phyloP scores from a whole-genome alignment of 2,888 invertebrate genomes.

The Hanleya hanleyi region DNA sequence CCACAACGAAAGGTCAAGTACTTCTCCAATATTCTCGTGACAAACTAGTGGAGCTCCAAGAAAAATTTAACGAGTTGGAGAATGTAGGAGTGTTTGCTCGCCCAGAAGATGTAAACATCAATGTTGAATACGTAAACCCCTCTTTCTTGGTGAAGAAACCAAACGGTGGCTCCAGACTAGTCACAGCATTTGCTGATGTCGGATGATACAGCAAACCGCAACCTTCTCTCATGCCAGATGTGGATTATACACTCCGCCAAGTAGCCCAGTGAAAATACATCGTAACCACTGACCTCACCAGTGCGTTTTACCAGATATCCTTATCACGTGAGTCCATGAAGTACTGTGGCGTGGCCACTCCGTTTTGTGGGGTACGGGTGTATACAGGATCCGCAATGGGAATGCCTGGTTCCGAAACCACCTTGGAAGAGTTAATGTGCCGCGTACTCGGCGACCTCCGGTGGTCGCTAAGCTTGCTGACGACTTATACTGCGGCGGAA shows the following conservation, averaged over 20 bases:
- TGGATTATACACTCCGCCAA: constrained; percentile 17
- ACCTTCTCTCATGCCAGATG: constrained; percentile 35
- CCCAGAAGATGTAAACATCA: constrained; percentile 37
- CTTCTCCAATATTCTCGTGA: constrained; percentile 41
- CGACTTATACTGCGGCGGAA: constrained; percentile 27
- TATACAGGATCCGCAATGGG: constrained; percentile 50
- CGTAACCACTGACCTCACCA: constrained; percentile 34
- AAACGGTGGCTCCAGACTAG: constrained; percentile 37
- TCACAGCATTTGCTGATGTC: constrained; percentile 43
- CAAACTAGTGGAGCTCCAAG: constrained; percentile 37
- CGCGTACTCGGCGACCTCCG: constrained; percentile 35
- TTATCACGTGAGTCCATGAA: constrained; percentile 42
- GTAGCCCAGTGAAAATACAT: constrained; percentile 35
- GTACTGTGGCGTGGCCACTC: constrained; percentile 47
- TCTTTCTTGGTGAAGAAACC: constrained; percentile 46
- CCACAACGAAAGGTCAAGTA: constrained; percentile 45
- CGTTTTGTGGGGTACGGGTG: constrained; percentile 40
- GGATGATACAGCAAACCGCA: constrained; percentile 47
- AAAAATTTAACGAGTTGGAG: constrained; percentile 47
- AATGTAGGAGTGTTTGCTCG: constrained; percentile 32
- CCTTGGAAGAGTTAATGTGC: constrained; percentile 45
- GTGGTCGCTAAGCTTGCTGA: constrained; percentile 35
- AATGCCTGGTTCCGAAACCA: constrained; percentile 48
- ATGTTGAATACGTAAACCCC: constrained; percentile 48
- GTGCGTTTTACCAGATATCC: constrained; percentile 46